These are phyloP conservation scores for Prunella himalayana DNA, from an alignment of 2,113 vertebrate species.

Conservation along the genomic window DNA sequence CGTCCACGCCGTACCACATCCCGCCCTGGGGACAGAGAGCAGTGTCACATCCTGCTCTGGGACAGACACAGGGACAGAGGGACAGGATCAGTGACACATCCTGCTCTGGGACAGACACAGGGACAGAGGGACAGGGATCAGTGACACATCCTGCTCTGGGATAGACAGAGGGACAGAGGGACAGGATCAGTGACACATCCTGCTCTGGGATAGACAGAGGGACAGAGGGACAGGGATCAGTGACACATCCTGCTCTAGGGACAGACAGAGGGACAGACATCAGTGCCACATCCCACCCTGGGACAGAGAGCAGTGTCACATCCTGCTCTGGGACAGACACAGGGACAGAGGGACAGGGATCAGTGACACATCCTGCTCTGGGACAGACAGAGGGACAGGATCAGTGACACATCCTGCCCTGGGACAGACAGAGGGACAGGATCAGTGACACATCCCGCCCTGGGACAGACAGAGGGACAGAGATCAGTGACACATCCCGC, in stretches of 20 bases:
- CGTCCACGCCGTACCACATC: constrained; percentile 92
- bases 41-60: constrained; percentile 86
- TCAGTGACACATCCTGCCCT: background rate
- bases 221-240: too few species aligned
- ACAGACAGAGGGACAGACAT: background rate
- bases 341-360: too few species aligned
- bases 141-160: background rate
- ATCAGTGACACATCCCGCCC: background rate
- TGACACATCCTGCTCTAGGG: background rate
- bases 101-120: constrained; percentile 78
- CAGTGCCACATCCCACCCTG: constrained; percentile 83
- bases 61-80: background rate
- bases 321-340: too few species aligned
- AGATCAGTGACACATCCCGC: constrained; percentile 78
- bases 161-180: too few species aligned
- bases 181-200: too few species aligned
- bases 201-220: rapidly evolving
- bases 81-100: constrained; percentile 70
- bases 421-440: background rate
- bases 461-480: background rate
- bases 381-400: too few species aligned
- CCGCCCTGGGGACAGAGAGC: constrained; percentile 76
- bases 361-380: too few species aligned
- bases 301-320: too few species aligned
- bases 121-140: background rate